phyloP scores from a whole-genome alignment of 2,888 invertebrate species.

The Teleogryllus oceanicus region DNA sequence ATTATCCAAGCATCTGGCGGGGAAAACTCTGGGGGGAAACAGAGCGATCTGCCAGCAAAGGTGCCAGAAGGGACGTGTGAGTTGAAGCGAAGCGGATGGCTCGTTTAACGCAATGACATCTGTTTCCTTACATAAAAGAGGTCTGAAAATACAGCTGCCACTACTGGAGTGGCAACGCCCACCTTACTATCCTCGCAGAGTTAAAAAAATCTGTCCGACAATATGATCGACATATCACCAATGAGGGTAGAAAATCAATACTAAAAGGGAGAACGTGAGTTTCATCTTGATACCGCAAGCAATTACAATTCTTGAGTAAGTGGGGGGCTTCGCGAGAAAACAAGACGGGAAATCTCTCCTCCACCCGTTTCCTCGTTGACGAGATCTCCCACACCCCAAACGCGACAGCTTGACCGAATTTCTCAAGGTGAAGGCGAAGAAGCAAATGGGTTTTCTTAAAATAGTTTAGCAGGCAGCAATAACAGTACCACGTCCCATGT shows the following conservation, averaged over 20 bases:
- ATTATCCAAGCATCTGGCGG: no score
- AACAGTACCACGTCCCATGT: neutral
- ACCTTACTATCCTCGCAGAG: neutral
- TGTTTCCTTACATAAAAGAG: conserved; percentile 18
- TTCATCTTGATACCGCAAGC: no score
- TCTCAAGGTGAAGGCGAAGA: neutral
- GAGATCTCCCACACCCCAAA: neutral
- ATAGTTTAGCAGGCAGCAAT: neutral
- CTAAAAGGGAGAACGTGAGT: no score
- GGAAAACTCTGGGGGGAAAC: no score
- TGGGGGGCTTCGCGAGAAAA: neutral
- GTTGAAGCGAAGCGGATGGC: neutral
- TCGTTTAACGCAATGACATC: neutral
- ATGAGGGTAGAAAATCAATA: no score
- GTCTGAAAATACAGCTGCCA: neutral
- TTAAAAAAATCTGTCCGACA: neutral
- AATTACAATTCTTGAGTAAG: no score
- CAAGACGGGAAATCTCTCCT: neutral
- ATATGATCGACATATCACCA: no score
- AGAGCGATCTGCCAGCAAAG: neutral
- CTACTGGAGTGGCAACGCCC: neutral
- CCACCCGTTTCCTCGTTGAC: neutral
- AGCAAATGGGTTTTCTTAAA: neutral
- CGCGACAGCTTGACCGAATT: neutral
- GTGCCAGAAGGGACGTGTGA: neutral